These are phyloP conservation scores for Poeciliopsis gracilis DNA, from an alignment of 2,797 vertebrate species.

Conservation along the genomic window DNA sequence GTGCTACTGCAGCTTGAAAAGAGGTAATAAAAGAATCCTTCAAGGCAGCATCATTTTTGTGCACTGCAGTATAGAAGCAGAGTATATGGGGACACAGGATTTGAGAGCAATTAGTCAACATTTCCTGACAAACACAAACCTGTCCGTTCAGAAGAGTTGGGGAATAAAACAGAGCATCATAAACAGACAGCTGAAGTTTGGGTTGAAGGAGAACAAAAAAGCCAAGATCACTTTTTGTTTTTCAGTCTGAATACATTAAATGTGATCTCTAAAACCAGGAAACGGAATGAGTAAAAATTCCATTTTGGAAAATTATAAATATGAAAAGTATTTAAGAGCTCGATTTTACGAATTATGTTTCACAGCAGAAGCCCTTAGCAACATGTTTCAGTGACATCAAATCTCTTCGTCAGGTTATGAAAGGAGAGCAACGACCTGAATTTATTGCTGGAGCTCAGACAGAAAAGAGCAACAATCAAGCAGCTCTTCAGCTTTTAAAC, in stretches of 20 bases:
- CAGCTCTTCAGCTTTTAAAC: background rate
- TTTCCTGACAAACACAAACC: conserved; percentile 43
- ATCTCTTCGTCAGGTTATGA: background rate
- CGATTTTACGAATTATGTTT: background rate
- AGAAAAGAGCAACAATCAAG: background rate
- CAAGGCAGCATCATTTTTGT: background rate
- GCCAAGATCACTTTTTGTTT: background rate
- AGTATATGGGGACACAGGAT: background rate
- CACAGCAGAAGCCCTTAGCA: background rate
- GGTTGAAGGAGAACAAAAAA: background rate
- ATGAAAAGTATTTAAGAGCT: background rate
- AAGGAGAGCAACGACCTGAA: background rate
- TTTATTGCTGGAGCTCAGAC: background rate
- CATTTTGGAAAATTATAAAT: background rate
- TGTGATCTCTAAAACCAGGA: background rate
- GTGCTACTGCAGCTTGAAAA: background rate
- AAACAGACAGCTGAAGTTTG: background rate
- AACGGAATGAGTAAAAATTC: background rate
- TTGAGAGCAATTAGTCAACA: conserved; percentile 60
- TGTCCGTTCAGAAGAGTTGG: conserved; percentile 18
- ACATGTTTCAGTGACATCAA: background rate
- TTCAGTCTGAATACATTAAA: background rate
- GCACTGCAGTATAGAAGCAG: background rate
- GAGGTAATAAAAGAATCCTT: background rate
- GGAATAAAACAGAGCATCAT: background rate